These are phyloP conservation scores for Lycodopsis pacificus DNA, from an alignment of 2,797 vertebrate genomes.

Conservation along the genomic window DNA sequence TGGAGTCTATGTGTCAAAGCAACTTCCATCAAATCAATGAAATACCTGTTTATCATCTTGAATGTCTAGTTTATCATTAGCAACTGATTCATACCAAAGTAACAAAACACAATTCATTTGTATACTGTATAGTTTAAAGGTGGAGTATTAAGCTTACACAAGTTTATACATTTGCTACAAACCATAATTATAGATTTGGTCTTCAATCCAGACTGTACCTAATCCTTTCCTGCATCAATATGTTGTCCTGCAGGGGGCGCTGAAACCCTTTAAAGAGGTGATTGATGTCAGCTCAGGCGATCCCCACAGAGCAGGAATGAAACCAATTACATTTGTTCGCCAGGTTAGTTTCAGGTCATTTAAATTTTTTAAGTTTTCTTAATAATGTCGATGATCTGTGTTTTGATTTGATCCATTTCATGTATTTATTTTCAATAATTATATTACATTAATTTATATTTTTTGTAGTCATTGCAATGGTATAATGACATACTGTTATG, in stretches of 20 bases:
- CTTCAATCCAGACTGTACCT: neutral
- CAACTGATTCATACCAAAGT: neutral
- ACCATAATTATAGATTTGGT: neutral
- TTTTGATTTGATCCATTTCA: neutral
- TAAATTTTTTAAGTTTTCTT: too few species aligned
- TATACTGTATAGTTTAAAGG: neutral
- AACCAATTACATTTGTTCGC: conserved; percentile 77
- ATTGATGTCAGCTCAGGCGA: conserved; percentile 71
- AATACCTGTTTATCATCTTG: neutral
- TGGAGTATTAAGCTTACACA: neutral
- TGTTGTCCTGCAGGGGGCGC: conserved; percentile 57
- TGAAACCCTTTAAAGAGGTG: conserved; percentile 59
- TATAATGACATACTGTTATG: neutral
- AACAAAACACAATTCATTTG: neutral
- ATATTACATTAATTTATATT: neutral
- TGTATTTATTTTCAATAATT: neutral
- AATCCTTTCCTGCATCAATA: neutral
- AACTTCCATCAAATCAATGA: neutral
- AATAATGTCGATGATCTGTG: neutral
- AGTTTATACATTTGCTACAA: neutral
- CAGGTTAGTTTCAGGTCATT: conserved; percentile 68
- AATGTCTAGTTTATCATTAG: neutral
- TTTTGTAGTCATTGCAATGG: neutral
- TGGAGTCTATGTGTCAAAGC: neutral
- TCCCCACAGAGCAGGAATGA: conserved; percentile 69